Evolutionary conservation across 2,113 vertebrate genomes (phyloP).

Genomic region (Corydoras maculifer): DNA sequence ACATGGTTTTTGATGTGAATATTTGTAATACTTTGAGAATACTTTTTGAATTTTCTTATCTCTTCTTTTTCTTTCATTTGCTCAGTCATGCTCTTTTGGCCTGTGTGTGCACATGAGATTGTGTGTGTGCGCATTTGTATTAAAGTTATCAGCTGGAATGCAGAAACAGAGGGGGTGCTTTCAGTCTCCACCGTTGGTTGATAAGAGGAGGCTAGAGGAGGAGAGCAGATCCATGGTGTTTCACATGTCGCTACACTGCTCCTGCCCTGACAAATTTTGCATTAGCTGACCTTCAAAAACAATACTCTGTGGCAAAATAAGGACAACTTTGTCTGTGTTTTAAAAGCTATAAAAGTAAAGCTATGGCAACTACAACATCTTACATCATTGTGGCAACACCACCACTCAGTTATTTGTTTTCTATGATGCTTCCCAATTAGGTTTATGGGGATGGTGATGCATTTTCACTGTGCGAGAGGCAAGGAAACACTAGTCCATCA

Average conservation of each 20-base stretch:
- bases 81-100: background rate
- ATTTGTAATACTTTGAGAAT: background rate
- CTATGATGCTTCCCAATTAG: too few species aligned
- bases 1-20: background rate
- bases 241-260: background rate
- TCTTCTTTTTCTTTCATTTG: slow-evolving; percentile 1
- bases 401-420: too few species aligned
- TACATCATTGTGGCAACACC: too few species aligned
- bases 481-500: too few species aligned
- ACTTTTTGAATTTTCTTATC: background rate
- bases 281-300: background rate
- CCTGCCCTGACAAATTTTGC: background rate
- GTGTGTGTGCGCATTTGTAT: background rate
- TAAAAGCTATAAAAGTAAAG: too few species aligned
- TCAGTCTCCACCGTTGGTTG: background rate
- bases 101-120: background rate
- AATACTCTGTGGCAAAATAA: too few species aligned
- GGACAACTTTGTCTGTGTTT: too few species aligned
- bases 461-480: too few species aligned
- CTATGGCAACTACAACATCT: too few species aligned
- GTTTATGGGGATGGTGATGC: too few species aligned
- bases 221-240: slow-evolving; percentile 1
- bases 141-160: slow-evolving; percentile 10
- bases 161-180: slow-evolving; percentile 11
- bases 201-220: slow-evolving; percentile 19